These are phyloP conservation scores for Callinectes sapidus DNA, from an alignment of 2,888 invertebrate species.

Conservation along the genomic window DNA sequence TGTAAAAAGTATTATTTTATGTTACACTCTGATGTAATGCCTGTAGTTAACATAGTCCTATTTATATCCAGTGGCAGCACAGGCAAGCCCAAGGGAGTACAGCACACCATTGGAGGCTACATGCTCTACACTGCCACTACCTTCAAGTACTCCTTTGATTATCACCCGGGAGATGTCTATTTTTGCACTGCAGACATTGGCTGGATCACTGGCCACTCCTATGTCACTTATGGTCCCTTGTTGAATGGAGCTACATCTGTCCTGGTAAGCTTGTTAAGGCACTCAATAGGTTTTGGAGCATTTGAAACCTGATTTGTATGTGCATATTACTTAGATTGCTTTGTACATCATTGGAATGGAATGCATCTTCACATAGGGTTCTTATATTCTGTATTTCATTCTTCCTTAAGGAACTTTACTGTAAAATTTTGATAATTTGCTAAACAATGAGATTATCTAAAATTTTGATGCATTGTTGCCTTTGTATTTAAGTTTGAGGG, in stretches of 20 bases:
- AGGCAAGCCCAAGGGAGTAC: constrained; percentile 97
- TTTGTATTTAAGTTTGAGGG: constrained; percentile 90
- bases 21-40: not conserved
- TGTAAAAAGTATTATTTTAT: not conserved
- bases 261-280: constrained; percentile 81
- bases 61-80: constrained; percentile 85
- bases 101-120: constrained; percentile 97
- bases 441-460: not conserved
- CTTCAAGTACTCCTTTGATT: constrained; percentile 96
- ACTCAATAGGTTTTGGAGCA: not conserved
- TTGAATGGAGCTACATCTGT: constrained; percentile 95
- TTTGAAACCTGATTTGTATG: not conserved
- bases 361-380: too few relatives aligned
- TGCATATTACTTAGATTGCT: not conserved
- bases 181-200: constrained; percentile 97
- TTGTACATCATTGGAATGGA: not conserved
- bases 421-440: not conserved
- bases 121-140: constrained; percentile 94
- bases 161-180: constrained; percentile 77
- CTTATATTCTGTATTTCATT: too few relatives aligned
- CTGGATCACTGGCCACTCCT: constrained; percentile 92
- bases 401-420: not conserved
- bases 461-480: not conserved
- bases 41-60: not conserved
- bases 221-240: constrained; percentile 94